phyloP scores from a whole-genome alignment of 2,113 vertebrate species.

The Syrmaticus mikado region DNA sequence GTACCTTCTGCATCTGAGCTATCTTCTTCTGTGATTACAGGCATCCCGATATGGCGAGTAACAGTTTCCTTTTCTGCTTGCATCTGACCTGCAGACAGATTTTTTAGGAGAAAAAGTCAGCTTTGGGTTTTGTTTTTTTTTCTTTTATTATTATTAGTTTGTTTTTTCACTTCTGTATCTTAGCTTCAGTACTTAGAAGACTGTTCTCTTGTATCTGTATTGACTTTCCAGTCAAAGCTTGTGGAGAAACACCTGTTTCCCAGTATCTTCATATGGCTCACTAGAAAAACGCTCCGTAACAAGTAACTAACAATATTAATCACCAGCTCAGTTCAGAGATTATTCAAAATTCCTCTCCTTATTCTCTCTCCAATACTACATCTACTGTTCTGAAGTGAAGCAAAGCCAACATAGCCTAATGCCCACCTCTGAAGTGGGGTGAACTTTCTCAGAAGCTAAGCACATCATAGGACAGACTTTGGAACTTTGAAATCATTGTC shows the following conservation, averaged over 20 bases:
- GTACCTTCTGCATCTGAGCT: slow-evolving; percentile 62
- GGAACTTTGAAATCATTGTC: neutral
- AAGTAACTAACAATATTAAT: neutral
- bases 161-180: neutral
- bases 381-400: neutral
- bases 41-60: slow-evolving; percentile 67
- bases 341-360: neutral
- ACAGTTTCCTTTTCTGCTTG: slow-evolving; percentile 10
- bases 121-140: neutral
- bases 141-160: neutral
- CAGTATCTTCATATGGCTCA: neutral
- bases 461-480: neutral
- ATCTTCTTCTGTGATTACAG: slow-evolving; percentile 73
- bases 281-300: neutral
- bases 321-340: neutral
- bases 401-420: neutral
- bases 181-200: neutral
- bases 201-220: neutral
- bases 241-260: neutral
- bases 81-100: slow-evolving; percentile 47
- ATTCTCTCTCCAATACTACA: neutral
- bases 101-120: neutral
- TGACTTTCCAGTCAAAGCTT: neutral
- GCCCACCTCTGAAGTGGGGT: neutral
- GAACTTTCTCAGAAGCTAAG: neutral